These are phyloP conservation scores for Euphonia xanthogaster DNA, from an alignment of 2,797 vertebrate species.

Conservation along the genomic window DNA sequence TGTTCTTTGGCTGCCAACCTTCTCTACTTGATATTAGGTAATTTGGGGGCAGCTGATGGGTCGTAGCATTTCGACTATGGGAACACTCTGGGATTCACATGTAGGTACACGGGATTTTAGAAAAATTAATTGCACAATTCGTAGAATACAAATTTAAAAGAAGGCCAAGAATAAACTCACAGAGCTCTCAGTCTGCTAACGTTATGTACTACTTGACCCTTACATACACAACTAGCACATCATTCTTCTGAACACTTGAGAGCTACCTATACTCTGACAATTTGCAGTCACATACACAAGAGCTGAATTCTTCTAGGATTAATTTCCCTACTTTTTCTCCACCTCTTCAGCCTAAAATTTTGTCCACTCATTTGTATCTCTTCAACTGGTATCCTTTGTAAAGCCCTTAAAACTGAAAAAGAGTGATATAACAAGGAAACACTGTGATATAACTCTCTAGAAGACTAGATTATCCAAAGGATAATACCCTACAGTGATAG, in stretches of 20 bases:
- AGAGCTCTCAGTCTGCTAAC: not conserved
- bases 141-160: not conserved
- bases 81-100: not conserved
- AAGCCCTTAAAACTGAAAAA: not conserved
- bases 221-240: not conserved
- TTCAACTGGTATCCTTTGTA: not conserved
- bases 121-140: not conserved
- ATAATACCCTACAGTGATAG: not conserved
- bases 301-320: not conserved
- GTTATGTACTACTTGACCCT: not conserved
- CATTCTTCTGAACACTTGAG: not conserved
- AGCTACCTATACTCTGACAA: not conserved
- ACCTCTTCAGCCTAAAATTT: constrained; percentile 14
- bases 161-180: not conserved
- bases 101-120: not conserved
- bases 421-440: not conserved
- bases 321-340: not conserved
- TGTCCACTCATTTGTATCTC: not conserved
- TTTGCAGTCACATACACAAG: not conserved
- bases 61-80: not conserved
- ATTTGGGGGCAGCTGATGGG: not conserved
- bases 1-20: not conserved
- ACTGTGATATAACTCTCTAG: not conserved
- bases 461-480: not conserved
- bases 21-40: not conserved